Evolutionary conservation across 2,888 invertebrate genomes (phyloP), one percentile per base, ranked within the genome.

Genomic region (Spodoptera exigua): DNA sequence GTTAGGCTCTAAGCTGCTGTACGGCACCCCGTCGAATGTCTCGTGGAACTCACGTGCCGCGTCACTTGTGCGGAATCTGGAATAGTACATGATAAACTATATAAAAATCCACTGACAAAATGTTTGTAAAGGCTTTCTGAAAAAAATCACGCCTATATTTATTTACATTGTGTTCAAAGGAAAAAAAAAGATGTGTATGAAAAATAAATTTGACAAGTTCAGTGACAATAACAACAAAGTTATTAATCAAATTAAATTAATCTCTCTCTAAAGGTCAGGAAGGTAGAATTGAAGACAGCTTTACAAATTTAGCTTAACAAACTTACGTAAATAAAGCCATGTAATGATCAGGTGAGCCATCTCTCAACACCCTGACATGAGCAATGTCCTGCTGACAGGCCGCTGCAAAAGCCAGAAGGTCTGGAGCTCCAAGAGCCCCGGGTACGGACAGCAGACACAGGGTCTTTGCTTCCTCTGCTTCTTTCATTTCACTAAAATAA

Each of bases 281-380:
- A n/a, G n/a, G n/a, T n/a, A n/a, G n/a, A n/a, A n/a, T n/a, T n/a
- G n/a, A n/a, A n/a, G n/a, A n/a, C n/a, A n/a, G n/a, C 27, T 27
- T 27, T 1, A 27, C 21, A 21, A 21, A 5, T 21, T 5, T 1
- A 21, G 5, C 3, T 21, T 27, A 43, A 7, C 18, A 2, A n/a
- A 90, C 95, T 95, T 86, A 99, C 95, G 98, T 99, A 36, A 99
- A 94, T 18, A 99, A 92, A 41, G 98, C 98, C 99, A 99, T 99
- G 85, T 99, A 99, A 86, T 99, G 99, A 90, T 99, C 99, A 0
- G 99, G 98, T 16, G 96, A 96, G 54, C 98, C 98, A 87, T 98
- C 97, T 17, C 99, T 95, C 45, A 99, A 96, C 47, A 99, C 98
- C 70, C 98, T 95, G 74, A 99, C 97, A 84, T 98, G 97, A 61